Base-by-base conservation (phyloP, 2,888 invertebrate genomes). In the Cantharis flavilabris region DNA sequence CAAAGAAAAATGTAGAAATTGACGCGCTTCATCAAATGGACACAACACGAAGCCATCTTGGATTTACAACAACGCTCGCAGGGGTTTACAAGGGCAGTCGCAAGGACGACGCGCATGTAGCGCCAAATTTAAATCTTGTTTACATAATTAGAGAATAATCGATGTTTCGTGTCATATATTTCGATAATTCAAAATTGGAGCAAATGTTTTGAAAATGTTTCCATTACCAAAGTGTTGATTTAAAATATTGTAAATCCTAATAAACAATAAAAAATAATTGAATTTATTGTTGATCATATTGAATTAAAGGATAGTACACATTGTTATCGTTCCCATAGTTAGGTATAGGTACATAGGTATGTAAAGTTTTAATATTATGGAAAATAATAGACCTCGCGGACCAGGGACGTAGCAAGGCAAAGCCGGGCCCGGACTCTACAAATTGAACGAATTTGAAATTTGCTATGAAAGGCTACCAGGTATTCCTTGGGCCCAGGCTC, bases 11-110 rank as follows among this genome's bases (percentile, higher is more conserved):
- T 76, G 79, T 80, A 81, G 81, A 86, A 87, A 89, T 88, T 89
- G 89, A 89, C 89, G 88, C 89, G 88, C 88, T 88, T 89, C 89
- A 87, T 86, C 86, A 88, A 89, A 89, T 89, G 89, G 89, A 90
- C 90, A 91, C 90, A 91, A 91, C 90, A 91, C 89, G 89, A 90
- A 91, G 92, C 92, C 92, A 92, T 92, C 90, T 92, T 92, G 91
- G 89, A 91, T 91, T 87, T 90, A 90, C 90, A 91, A 91, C 91
- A 91, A 91, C 91, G 91, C 90, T 89, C 89, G 89, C 90, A 90
- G 90, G 90, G 90, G 90, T 89, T 87, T 88, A 88, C 90, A 87
- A 85, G 86, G 86, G 87, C 87, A 84, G 85, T 84, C 82, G 87
- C 89, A 90, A 86, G 90, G 89, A 89, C 84, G 84, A 80, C 82